A percentile compares a stretch with the other conserved stretches of the same genome.
Evolutionary conservation across 2,797 vertebrate species (phyloP).

Genomic region (Lithobates sylvaticus): DNA sequence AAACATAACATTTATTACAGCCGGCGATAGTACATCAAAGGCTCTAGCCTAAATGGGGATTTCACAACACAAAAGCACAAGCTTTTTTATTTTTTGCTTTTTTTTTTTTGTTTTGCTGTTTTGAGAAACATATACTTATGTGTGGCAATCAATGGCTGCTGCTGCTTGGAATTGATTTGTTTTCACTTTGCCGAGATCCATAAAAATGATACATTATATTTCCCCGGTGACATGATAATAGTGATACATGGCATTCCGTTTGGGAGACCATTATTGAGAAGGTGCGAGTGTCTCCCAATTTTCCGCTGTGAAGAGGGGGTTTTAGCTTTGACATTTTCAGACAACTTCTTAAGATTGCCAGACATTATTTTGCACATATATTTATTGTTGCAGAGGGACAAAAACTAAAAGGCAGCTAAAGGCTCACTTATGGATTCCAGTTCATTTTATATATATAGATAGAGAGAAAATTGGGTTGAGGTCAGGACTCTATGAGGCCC

Average conservation of each 20-base stretch:
- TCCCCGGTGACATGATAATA: constrained; percentile 1
- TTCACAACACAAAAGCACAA: not conserved
- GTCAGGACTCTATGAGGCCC: no score
- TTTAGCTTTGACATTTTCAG: no score
- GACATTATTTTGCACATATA: no score
- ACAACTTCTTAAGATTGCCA: no score
- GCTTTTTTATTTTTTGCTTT: not conserved
- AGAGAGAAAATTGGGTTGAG: no score
- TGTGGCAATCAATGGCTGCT: not conserved
- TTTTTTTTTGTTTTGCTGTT: not conserved
- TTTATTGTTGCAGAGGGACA: no score
- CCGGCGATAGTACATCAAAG: constrained; percentile 31
- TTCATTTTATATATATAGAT: no score
- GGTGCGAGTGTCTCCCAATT: no score
- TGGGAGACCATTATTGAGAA: no score
- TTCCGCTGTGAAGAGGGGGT: no score
- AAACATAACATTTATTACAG: constrained; percentile 52
- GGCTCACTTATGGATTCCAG: no score
- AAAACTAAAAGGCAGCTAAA: no score
- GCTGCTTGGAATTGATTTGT: constrained; percentile 8
- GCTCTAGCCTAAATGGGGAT: constrained; percentile 22
- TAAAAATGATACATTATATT: not conserved
- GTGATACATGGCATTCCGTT: not conserved
- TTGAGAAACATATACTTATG: constrained; percentile 26
- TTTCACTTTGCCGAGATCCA: not conserved